Evolutionary conservation across 37 sponge, comb jelly and placozoan genomes (phyloP).

Genomic region (Axinella damicornis): DNA sequence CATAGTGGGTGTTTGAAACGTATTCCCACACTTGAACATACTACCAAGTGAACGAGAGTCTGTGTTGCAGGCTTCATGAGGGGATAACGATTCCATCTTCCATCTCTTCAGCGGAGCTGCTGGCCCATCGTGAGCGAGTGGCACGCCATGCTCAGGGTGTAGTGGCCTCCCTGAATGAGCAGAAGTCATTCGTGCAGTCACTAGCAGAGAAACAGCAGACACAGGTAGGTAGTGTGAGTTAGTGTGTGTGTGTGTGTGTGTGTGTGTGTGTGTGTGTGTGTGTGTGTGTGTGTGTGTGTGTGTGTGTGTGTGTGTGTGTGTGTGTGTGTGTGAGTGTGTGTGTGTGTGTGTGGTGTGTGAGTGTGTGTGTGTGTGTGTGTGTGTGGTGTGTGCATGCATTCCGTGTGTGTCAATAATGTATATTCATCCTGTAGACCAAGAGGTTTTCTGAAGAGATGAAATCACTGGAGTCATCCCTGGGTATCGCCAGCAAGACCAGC

Average conservation of each 20-base stretch:
- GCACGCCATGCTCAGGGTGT: conserved; percentile 41
- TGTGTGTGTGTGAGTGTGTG: neutral
- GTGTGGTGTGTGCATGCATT: too few relatives aligned
- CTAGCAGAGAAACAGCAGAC: conserved; percentile 1
- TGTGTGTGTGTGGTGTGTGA: too few relatives aligned
- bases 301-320: too few relatives aligned
- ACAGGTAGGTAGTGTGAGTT: conserved; percentile 7
- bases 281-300: too few relatives aligned
- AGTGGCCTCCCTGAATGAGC: conserved; percentile 11
- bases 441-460: conserved; percentile 17
- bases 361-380: too few relatives aligned
- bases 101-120: conserved; percentile 59
- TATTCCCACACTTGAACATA: too few relatives aligned
- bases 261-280: too few relatives aligned
- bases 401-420: too few relatives aligned
- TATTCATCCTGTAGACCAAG: neutral
- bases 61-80: too few relatives aligned
- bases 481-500: neutral
- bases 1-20: too few relatives aligned
- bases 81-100: neutral
- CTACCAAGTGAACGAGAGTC: too few relatives aligned
- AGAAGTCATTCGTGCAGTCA: neutral
- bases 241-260: too few relatives aligned
- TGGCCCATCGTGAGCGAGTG: conserved; percentile 59
- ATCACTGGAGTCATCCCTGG: neutral